Percentiles rank a stretch among this genome's conserved stretches.
Conservation (phyloP, 1,140 invertebrate genomes). For the Dendroctonus ponderosae region DNA sequence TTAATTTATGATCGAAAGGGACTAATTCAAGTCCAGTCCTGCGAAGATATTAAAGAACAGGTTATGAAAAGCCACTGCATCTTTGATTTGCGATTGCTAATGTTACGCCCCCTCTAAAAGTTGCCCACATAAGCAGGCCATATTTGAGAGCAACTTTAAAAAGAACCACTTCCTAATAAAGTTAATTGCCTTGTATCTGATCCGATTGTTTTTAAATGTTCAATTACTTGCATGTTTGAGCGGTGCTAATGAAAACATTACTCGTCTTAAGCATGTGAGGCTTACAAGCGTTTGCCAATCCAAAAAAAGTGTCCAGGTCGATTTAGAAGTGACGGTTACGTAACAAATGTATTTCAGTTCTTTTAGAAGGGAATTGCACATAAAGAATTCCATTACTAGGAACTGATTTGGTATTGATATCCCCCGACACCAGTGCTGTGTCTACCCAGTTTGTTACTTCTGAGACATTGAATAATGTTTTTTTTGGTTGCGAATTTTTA, state of each 20-base stretch:
- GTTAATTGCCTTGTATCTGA: conserved; percentile 17
- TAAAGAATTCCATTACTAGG: conserved; percentile 34
- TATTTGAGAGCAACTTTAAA: conserved; percentile 9
- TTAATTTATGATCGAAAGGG: no score
- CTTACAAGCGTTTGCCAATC: no score
- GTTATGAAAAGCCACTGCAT: conserved; percentile 41
- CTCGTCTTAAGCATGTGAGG: neutral
- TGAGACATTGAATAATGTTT: conserved; percentile 29
- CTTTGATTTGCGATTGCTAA: conserved; percentile 43
- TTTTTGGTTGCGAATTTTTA: neutral
- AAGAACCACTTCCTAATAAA: conserved; percentile 20
- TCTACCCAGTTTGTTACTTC: conserved; percentile 16
- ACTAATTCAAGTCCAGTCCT: no score
- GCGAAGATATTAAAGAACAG: conserved; percentile 32
- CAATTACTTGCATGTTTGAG: neutral
- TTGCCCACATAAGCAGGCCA: conserved; percentile 14
- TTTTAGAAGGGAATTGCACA: conserved; percentile 24
- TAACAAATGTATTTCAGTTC: conserved; percentile 30
- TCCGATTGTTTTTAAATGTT: neutral
- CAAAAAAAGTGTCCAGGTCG: no score
- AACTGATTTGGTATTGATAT: conserved; percentile 31
- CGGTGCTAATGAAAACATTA: conserved; percentile 6
- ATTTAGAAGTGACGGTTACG: neutral
- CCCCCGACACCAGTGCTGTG: conserved; percentile 17
- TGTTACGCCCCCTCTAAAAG: conserved; percentile 40